Base-by-base conservation (phyloP, 2,113 vertebrate genomes). In the Trinectes maculatus region DNA sequence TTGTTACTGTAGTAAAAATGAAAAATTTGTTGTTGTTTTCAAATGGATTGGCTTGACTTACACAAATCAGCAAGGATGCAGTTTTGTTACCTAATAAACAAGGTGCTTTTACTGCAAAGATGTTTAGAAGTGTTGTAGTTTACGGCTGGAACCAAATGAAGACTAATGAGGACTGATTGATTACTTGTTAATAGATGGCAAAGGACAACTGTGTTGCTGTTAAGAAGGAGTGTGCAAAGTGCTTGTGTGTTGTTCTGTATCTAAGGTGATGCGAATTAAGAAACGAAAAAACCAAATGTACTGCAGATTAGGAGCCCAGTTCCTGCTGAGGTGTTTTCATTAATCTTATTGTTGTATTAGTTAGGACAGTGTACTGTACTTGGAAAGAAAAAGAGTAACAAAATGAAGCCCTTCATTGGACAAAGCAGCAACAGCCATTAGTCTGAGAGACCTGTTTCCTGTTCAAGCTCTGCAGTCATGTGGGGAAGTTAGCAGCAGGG, bases 401-500 rank as follows among this genome's bases (percentile, higher is more conserved):
- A 54, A 29, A 58, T 48, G 1, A 21, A 40, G 4, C 5, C 1
- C 12, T 57, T 48, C 16, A 28, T 40, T 58, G 55, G 68, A 21
- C 25, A 58, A 53, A 55, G 62, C 3, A 2, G 31, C 64, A 70
- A 24, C 21, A 39, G 2, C 19, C 22, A 1, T 19, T 46, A 31
- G 9, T 65, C 18, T 36, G 15, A 24, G 24, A 18, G 22, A 24
- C 2, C 11, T 34, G 22, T 33, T 56, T 36, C 22, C 28, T 33
- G 5, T 31, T 57, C 13, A 34, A 47, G 13, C 25, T 57, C 15
- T 57, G 55, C 16, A 66, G 64, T 25, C 21, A n/a, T 52, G 16
- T 48, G 26, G 36, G 29, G 31, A 63, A 11, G 11, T n/a, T 9
- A 39, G 56, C 46, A 66, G 73, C 37, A 59, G 47, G 39, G 36